Evolutionary conservation across 1,140 invertebrate genomes (phyloP).

Genomic region (Drosophila dunni): DNA sequence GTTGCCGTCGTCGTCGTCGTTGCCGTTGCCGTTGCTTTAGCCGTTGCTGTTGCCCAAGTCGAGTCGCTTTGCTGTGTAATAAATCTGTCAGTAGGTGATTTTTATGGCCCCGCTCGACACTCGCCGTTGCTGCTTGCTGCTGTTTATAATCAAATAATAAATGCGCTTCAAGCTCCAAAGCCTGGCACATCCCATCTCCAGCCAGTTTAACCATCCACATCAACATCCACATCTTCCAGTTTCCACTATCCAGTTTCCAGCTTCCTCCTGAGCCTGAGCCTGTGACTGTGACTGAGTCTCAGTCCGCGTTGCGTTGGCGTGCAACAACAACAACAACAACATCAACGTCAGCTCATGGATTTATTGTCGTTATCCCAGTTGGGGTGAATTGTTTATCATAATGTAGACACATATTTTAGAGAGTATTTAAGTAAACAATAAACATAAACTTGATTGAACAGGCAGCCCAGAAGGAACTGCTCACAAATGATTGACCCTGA

Average conservation of each 20-base stretch:
- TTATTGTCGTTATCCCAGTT: conserved; percentile 67
- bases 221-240: not conserved
- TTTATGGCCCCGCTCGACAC: conserved; percentile 80
- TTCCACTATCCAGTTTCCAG: conserved; percentile 1
- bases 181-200: conserved; percentile 5
- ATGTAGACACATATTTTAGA: conserved; percentile 69
- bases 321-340: not conserved
- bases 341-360: conserved; percentile 43
- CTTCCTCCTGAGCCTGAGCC: not conserved
- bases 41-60: conserved; percentile 48
- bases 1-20: conserved; percentile 24
- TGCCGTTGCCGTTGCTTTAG: conserved; percentile 30
- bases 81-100: conserved; percentile 83
- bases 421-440: conserved; percentile 70
- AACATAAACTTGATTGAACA: conserved; percentile 42
- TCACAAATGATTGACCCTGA: conserved; percentile 22
- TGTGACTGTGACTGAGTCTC: not conserved
- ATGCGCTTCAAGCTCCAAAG: conserved; percentile 64
- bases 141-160: conserved; percentile 82
- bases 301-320: conserved; percentile 56
- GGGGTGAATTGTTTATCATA: conserved; percentile 72
- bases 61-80: conserved; percentile 67
- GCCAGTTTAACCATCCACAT: not conserved
- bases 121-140: conserved; percentile 64
- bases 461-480: conserved; percentile 1